phyloP scores from a whole-genome alignment of 2,797 vertebrate species.

The Urophycis tenuis region DNA sequence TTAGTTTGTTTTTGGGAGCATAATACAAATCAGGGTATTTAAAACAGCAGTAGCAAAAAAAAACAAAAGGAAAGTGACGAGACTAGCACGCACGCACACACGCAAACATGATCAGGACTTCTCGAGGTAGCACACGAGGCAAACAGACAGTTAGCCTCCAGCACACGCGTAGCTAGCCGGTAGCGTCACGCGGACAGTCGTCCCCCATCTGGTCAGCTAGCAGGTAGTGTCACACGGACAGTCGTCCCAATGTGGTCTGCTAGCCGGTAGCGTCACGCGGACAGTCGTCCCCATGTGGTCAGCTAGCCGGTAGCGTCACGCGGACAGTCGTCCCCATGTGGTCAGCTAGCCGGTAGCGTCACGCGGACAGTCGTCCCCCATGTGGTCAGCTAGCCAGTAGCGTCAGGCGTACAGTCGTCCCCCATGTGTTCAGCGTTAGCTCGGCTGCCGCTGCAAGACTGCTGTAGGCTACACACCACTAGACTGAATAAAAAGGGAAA shows the following conservation, averaged over 20 bases:
- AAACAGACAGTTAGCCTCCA: neutral
- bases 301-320: neutral
- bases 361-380: neutral
- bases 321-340: neutral
- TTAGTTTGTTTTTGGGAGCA: conserved; percentile 27
- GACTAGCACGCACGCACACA: conserved; percentile 28
- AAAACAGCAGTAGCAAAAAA: conserved; percentile 30
- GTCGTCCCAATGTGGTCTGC: too few relatives aligned
- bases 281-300: too few relatives aligned
- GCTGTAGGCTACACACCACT: neutral
- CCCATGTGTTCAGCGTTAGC: neutral
- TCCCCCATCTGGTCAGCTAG: too few relatives aligned
- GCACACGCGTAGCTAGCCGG: neutral
- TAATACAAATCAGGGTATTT: conserved; percentile 59
- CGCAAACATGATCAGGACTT: conserved; percentile 18
- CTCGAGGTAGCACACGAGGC: conserved; percentile 36
- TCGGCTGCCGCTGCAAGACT: neutral
- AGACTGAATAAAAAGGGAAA: conserved; percentile 18
- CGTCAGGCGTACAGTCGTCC: too few relatives aligned
- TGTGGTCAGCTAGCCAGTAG: too few relatives aligned
- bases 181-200: neutral
- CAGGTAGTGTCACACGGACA: too few relatives aligned
- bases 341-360: neutral
- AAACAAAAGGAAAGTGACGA: conserved; percentile 38
- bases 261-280: neutral